These are phyloP conservation scores for Platyura marginata DNA, from an alignment of 1,140 invertebrate species.

Conservation along the genomic window DNA sequence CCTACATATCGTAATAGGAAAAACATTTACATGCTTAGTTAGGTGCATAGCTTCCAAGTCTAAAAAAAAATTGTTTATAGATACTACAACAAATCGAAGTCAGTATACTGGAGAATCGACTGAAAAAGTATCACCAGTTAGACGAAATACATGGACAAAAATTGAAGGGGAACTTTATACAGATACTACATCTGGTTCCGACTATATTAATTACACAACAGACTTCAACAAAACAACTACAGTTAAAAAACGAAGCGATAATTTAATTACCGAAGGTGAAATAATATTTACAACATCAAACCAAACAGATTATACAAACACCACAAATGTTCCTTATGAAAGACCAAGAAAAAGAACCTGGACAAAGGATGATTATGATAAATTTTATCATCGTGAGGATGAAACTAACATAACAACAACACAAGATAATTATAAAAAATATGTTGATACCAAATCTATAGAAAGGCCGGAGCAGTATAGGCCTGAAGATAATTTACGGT, in stretches of 20 bases:
- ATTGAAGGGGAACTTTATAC: constrained; percentile 49
- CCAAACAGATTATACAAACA: constrained; percentile 36
- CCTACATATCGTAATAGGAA: no score
- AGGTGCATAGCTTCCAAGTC: no score
- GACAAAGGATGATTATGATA: constrained; percentile 48
- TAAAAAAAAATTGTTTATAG: no score
- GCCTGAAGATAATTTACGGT: constrained; percentile 13
- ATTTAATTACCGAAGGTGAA: constrained; percentile 41
- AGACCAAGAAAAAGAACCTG: constrained; percentile 38
- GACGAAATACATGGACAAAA: constrained; percentile 68
- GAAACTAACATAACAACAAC: constrained; percentile 30
- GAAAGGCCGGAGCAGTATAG: constrained; percentile 24
- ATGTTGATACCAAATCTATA: constrained; percentile 24
- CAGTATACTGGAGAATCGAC: constrained; percentile 40
- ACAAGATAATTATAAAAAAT: constrained; percentile 34
- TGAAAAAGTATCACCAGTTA: constrained; percentile 43
- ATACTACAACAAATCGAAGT: constrained; percentile 38
- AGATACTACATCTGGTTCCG: constrained; percentile 42
- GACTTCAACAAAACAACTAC: constrained; percentile 34
- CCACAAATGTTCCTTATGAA: constrained; percentile 28
- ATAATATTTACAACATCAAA: constrained; percentile 41
- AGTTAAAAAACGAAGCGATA: constrained; percentile 38
- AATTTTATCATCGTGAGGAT: constrained; percentile 38
- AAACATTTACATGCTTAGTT: no score
- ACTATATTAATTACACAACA: constrained; percentile 40